Base-by-base conservation (phyloP, 1,140 invertebrate genomes). In the Odontomachus brunneus region DNA sequence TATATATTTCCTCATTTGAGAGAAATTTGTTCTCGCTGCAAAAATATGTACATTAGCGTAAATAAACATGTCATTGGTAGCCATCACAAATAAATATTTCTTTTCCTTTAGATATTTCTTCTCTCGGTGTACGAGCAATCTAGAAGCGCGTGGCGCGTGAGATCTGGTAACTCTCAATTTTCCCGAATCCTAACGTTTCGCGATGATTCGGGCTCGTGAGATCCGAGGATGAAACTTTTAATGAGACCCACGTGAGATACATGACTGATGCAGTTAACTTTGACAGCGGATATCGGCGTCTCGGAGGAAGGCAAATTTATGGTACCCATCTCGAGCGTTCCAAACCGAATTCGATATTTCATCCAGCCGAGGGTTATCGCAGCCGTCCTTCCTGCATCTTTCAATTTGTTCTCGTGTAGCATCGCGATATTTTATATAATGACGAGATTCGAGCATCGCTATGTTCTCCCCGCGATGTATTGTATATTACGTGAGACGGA, bases 401-500 rank as follows among this genome's bases (percentile, higher is more conserved):
- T 62, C 14, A 74, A 49, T 59, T 11, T 24, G 38, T 62, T 74
- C 24, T 74, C 57, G 14, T 12, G 55, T 12, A 48, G 55, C 22
- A 60, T 26, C 33, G 26, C 24, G n/a, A 53, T 48, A 53, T 12
- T 71, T 55, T 71, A 26, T 14, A 22, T 5, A 11, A 57, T 60
- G 55, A 4, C n/a, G 60, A 26, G 15, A 33, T 76, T 76, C n/a
- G 15, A 29, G 48, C 19, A 9, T 17, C 22, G 19, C 22, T 7
- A 33, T 33, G 29, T 33, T 33, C 29, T 33, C 29, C n/a, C n/a
- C n/a, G n/a, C 29, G 29, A 5, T 33, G 5, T 33, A 33, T 33
- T 33, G 2, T 33, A 33, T 5, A 44, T 76, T 66, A 53, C n/a
- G n/a, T n/a, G n/a, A n/a, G n/a, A n/a, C n/a, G n/a, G 73, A 76